Conservation (phyloP, 2,888 invertebrate species). For the Pachymerium ferrugineum region DNA sequence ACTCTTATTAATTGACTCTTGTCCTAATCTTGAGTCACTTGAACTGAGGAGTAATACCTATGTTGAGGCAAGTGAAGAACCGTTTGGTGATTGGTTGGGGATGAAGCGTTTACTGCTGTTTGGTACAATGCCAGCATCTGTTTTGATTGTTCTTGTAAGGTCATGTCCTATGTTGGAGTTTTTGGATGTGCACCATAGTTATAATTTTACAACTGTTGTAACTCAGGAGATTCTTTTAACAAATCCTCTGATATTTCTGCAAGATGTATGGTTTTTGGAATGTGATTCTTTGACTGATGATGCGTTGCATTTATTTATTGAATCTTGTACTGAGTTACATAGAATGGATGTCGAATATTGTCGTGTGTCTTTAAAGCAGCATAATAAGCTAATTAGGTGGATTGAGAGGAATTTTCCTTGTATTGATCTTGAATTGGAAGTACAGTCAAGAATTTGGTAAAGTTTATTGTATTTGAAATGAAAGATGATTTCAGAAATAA, state of each 20-base stretch:
- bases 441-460: slow-evolving; percentile 17
- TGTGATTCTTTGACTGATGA: neutral
- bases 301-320: neutral
- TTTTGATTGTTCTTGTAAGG: neutral
- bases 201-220: neutral
- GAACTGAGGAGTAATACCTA: neutral
- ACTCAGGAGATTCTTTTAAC: neutral
- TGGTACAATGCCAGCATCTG: neutral
- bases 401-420: neutral
- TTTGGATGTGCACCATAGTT: neutral
- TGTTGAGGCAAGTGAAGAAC: neutral
- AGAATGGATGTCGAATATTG: neutral
- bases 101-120: neutral
- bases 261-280: neutral
- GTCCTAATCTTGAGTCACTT: neutral
- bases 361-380: neutral
- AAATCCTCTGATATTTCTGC: neutral
- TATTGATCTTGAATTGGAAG: neutral
- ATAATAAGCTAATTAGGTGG: neutral
- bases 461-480: no score
- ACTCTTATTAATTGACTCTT: neutral
- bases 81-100: neutral
- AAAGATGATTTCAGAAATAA: no score
- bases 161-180: neutral
- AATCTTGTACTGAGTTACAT: neutral